Evolutionary conservation across 2,888 invertebrate species (phyloP).

Genomic region (Tenthredo scrophulariae): DNA sequence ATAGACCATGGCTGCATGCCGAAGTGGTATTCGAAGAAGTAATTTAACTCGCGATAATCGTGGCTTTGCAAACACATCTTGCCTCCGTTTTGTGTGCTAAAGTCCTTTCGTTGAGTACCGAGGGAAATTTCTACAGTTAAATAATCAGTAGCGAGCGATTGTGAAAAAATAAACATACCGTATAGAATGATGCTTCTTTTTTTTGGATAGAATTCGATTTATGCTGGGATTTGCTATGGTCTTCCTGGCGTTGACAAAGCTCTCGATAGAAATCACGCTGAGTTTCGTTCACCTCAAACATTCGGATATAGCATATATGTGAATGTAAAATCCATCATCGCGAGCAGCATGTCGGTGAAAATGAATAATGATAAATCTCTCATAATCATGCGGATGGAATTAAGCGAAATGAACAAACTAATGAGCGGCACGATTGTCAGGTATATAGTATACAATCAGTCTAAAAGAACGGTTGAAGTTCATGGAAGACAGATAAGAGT

Average conservation of each 20-base stretch:
- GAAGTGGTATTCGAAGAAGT: not conserved
- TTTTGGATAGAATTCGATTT: not conserved
- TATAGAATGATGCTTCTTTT: not conserved
- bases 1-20: not conserved
- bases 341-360: not conserved
- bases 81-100: not conserved
- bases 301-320: not conserved
- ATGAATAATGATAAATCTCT: constrained; percentile 9
- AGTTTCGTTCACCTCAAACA: constrained; percentile 24
- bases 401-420: not conserved
- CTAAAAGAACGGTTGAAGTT: constrained; percentile 1
- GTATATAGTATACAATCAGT: not conserved
- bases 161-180: not conserved
- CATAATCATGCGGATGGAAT: constrained; percentile 3
- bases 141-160: not conserved
- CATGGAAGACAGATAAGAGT: not conserved
- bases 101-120: constrained; percentile 18
- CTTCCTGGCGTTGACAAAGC: constrained; percentile 11
- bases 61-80: constrained; percentile 30
- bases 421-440: not conserved
- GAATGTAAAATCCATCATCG: not conserved
- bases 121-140: not conserved
- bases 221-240: not conserved
- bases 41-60: constrained; percentile 25
- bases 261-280: constrained; percentile 13